Evolutionary conservation across 2,113 vertebrate species (phyloP), one percentile per base, ranked within the genome.

Genomic region (Balaeniceps rex): DNA sequence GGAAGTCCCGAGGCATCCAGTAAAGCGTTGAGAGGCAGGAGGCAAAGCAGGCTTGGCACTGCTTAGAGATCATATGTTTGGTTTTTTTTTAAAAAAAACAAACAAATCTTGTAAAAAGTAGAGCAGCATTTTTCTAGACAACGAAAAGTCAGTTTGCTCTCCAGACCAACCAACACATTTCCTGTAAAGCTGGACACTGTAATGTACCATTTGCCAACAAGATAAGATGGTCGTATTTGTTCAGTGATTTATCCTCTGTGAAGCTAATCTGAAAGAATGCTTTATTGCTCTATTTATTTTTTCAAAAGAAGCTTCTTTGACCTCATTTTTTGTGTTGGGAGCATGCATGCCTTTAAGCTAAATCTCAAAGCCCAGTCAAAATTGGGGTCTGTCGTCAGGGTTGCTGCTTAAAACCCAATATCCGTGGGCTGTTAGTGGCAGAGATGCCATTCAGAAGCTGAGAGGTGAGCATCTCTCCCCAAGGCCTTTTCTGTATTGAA

Each of bases 211-310:
- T 96, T 83, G 93, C 95, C 83, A 84, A 36, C 22, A 7, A 96
- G 95, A 95, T 95, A 96, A 96, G 91, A 79, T 88, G 94, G 75
- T 81, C 10, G 24, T 84, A 54, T 97, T 94, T 96, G 81, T 76
- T 88, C 60, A 7, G 64, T 93, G 94, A 96, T 96, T 96, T 96
- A 97, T 97, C 47, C 83, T 44, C 92, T 94, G 92, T 77, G 83
- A 95, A 88, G 90, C 69, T 77, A 58, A 79, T 80, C 83, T 92
- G 90, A 92, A 94, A 85, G 94, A 92, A 96, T 91, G 93, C 28
- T 91, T 96, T 97, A 95, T 95, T 96, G 94, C 96, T 96, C 87
- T 97, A 94, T 97, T 97, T 97, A 94, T 95, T 97, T 96, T 96
- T 87, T 91, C 87, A 86, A 94, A 95, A 95, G 84, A 80, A 76